Evolutionary conservation across 2,113 vertebrate species (phyloP).

Genomic region (Upupa epops): DNA sequence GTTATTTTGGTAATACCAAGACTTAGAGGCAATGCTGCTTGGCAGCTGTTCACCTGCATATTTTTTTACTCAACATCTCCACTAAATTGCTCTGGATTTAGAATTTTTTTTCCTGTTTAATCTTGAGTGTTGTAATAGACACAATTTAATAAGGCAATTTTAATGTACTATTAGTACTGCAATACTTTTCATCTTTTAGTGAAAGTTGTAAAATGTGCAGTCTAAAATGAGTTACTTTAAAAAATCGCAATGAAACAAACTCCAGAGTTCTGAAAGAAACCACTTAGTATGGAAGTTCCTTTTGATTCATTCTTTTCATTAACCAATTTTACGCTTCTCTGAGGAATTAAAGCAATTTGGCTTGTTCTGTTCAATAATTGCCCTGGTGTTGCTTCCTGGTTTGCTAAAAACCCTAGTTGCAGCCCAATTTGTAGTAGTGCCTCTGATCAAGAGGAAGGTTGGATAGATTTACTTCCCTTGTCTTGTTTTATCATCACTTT

Average conservation of each 20-base stretch:
- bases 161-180: background rate
- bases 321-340: background rate
- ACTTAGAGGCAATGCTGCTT: background rate
- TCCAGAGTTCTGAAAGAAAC: background rate
- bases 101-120: background rate
- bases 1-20: background rate
- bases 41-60: background rate
- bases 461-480: background rate
- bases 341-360: background rate
- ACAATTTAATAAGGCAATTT: background rate
- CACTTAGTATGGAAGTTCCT: background rate
- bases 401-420: background rate
- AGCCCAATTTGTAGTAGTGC: background rate
- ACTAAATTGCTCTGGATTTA: background rate
- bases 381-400: background rate
- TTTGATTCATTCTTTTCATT: background rate
- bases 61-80: background rate
- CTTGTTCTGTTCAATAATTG: background rate
- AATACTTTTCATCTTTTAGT: background rate
- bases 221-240: background rate
- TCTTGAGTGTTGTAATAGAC: background rate
- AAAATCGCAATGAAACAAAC: background rate
- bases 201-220: background rate
- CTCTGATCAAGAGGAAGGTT: background rate
- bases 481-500: background rate